phyloP scores from a whole-genome alignment of 2,888 invertebrate species.

The Nomada flava region DNA sequence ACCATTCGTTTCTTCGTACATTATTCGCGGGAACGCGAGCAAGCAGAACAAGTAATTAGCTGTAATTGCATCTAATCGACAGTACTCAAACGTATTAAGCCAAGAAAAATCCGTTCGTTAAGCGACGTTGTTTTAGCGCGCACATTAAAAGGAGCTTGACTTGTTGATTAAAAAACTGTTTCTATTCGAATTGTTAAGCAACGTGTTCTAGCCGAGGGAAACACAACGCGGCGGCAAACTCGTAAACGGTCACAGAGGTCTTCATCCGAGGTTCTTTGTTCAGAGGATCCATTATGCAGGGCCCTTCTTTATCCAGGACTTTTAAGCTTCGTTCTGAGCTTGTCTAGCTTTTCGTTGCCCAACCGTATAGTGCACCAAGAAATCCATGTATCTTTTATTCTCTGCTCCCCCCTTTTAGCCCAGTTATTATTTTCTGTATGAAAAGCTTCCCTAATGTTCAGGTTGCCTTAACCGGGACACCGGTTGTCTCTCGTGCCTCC shows the following conservation, averaged over 20 bases:
- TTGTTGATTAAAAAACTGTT: slow-evolving; percentile 60
- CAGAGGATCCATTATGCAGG: slow-evolving; percentile 58
- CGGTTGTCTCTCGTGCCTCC: slow-evolving; percentile 23
- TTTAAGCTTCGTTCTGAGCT: slow-evolving; percentile 39
- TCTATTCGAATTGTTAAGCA: slow-evolving; percentile 47
- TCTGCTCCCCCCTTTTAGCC: slow-evolving; percentile 26
- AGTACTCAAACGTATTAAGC: slow-evolving; percentile 6
- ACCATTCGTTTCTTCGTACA: no score
- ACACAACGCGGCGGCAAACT: slow-evolving; percentile 25
- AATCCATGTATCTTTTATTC: slow-evolving; percentile 60
- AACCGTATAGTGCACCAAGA: slow-evolving; percentile 39
- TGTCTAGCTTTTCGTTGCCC: slow-evolving; percentile 44
- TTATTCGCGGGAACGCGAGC: no score
- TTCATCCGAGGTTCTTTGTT: slow-evolving; percentile 60
- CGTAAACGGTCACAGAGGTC: slow-evolving; percentile 54
- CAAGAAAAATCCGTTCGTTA: slow-evolving; percentile 11
- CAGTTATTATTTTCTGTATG: slow-evolving; percentile 57
- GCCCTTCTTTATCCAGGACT: slow-evolving; percentile 61
- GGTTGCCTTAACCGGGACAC: slow-evolving; percentile 46
- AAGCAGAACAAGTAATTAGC: slow-evolving; percentile 20
- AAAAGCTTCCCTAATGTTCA: slow-evolving; percentile 45
- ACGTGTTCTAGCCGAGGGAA: slow-evolving; percentile 38
- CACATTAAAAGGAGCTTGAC: slow-evolving; percentile 26
- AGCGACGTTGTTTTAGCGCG: background rate
- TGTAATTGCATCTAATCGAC: slow-evolving; percentile 40